phyloP scores from a whole-genome alignment of 1,140 invertebrate genomes.

The Orchesella cincta region DNA sequence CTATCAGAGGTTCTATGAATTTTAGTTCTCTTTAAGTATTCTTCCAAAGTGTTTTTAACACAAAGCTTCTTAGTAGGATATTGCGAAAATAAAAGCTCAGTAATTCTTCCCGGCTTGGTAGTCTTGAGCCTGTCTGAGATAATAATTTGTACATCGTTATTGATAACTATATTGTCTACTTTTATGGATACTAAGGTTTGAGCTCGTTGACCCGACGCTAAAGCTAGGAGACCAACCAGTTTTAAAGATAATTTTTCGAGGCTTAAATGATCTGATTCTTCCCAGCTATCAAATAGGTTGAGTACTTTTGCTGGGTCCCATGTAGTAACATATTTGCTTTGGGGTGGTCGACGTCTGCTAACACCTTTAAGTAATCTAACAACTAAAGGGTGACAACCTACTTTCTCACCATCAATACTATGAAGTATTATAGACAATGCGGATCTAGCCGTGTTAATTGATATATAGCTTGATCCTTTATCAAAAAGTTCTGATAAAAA shows the following conservation, averaged over 20 bases:
- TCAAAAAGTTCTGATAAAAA: conserved; percentile 17
- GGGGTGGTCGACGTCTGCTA: neutral
- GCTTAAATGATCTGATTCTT: neutral
- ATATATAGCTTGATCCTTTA: neutral
- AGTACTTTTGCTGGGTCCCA: neutral
- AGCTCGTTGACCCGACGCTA: neutral
- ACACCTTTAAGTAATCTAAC: neutral
- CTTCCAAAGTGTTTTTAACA: too few species aligned
- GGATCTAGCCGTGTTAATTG: neutral
- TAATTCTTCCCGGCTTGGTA: too few species aligned
- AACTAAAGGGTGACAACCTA: neutral
- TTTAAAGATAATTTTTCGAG: neutral
- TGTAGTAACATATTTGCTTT: neutral
- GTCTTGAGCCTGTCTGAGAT: too few species aligned
- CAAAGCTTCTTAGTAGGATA: too few species aligned
- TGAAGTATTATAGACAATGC: neutral
- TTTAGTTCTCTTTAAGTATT: too few species aligned
- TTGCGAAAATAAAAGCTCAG: too few species aligned
- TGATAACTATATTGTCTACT: too few species aligned
- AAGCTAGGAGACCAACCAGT: neutral
- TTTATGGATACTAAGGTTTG: neutral
- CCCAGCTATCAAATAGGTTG: neutral
- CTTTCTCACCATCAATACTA: neutral
- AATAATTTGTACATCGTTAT: too few species aligned
- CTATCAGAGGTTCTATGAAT: too few species aligned